Percentiles rank a stretch among this genome's conserved stretches.
Conservation (phyloP, 2,113 vertebrate species). For the Serranochromis macrocephalus region DNA sequence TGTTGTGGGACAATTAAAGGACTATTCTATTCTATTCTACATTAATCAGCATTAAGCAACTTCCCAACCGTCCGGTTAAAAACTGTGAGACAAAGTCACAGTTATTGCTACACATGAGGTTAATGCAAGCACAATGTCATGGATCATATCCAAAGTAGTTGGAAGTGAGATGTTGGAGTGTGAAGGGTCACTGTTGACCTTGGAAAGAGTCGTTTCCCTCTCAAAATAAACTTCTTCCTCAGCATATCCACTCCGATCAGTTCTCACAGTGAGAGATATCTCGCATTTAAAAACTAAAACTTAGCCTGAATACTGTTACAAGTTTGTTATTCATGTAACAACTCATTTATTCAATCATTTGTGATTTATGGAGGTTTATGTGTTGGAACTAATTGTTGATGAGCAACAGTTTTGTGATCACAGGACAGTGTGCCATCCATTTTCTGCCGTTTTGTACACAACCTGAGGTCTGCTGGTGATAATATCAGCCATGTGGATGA, state of each 20-base stretch:
- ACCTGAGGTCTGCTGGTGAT: background rate
- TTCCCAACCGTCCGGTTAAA: background rate
- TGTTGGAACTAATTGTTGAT: background rate
- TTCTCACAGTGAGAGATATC: background rate
- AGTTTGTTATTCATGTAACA: background rate
- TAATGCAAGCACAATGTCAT: background rate
- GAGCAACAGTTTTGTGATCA: background rate
- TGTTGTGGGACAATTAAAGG: no score
- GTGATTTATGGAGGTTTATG: background rate
- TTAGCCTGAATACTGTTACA: background rate
- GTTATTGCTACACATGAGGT: background rate
- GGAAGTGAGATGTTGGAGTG: background rate
- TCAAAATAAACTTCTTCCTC: background rate
- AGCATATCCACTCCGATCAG: background rate
- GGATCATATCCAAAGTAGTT: background rate
- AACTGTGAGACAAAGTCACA: background rate
- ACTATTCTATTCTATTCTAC: background rate
- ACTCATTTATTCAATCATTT: background rate
- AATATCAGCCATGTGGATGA: background rate
- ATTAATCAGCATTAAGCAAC: background rate
- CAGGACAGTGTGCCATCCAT: background rate
- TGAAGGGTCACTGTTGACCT: background rate
- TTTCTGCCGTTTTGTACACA: background rate
- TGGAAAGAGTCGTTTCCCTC: fast-evolving
- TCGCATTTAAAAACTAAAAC: background rate